A percentile compares a stretch with the other conserved stretches of the same genome.
Conservation (phyloP, 2,797 vertebrate genomes). For the Meriones psammophilus region DNA sequence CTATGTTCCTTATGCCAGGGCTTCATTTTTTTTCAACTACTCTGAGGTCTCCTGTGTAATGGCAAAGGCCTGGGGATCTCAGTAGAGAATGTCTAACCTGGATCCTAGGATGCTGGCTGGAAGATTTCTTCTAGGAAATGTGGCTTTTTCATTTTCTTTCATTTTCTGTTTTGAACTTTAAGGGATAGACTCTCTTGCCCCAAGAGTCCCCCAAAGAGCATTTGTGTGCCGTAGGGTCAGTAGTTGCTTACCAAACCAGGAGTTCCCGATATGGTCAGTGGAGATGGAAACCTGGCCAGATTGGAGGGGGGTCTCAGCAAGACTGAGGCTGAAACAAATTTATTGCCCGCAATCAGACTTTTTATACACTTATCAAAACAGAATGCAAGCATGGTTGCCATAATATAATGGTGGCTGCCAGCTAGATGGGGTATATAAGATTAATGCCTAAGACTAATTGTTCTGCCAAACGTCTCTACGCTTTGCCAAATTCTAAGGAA, state of each 20-base stretch:
- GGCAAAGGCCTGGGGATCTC: accelerated
- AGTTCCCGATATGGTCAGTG: not conserved
- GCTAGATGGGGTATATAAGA: not conserved
- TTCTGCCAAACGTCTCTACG: not conserved
- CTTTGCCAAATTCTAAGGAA: not conserved
- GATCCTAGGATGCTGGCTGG: not conserved
- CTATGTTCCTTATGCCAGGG: not conserved
- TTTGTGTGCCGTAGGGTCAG: not conserved
- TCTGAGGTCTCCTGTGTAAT: not conserved
- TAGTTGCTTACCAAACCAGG: not conserved
- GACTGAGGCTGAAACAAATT: not conserved
- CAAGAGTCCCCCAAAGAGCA: not conserved
- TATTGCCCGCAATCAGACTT: not conserved
- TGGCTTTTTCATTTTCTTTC: not conserved
- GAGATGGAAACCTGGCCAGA: not conserved
- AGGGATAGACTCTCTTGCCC: not conserved
- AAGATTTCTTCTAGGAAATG: constrained; percentile 34
- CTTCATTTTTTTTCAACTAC: not conserved
- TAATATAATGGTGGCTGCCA: not conserved
- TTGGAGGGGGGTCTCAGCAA: not conserved
- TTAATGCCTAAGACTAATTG: not conserved
- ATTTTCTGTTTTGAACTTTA: constrained; percentile 7
- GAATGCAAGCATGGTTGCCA: not conserved
- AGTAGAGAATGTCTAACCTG: not conserved
- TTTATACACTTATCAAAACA: not conserved